Base-by-base conservation (phyloP, 2,888 invertebrate genomes). In the Oeneis ivallda region DNA sequence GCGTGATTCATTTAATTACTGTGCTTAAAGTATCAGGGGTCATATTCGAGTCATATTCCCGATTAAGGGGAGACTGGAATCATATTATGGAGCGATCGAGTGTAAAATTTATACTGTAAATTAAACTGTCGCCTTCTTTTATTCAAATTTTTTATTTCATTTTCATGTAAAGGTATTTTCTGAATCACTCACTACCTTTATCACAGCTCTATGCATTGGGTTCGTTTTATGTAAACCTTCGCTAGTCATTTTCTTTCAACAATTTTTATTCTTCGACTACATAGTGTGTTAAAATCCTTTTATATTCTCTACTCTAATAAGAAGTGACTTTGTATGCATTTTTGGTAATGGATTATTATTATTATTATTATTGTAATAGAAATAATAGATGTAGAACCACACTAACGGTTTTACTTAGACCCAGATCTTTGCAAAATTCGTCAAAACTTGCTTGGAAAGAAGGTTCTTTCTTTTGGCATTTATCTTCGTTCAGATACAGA, bases 301-400 rank as follows among this genome's bases (percentile, higher is more conserved):
- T 3, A 13, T n/a, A n/a, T 26, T 45, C 4, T 58, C 10, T 60
- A 64, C 17, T 50, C 47, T 39, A 65, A 67, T 39, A 65, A 67
- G 49, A 67, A 57, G 37, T 60, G 59, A 62, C 47, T 66, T 67
- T 62, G 49, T 67, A 67, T 67, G 69, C 58, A 61, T 67, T 66
- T 64, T 69, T 65, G 69, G 71, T 71, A 71, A 69, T 61, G 71
- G 70, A 69, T 60, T 60, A 50, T 66, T 59, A 39, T 54, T 65
- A n/a, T n/a, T n/a, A n/a, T n/a, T 65, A 39, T 54, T 65, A 60
- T 39, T 60, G 19, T 65, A 62, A 70, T 66, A 69, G 71, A 65
- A 56, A 69, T 70, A 70, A 56, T 47, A 60, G 66, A 41, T 58
- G 62, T 69, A 69, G 69, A 67, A 50, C 59, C 67, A 66, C 66